These are phyloP conservation scores for Albula glossodonta DNA, from an alignment of 2,113 vertebrate species.

Conservation along the genomic window DNA sequence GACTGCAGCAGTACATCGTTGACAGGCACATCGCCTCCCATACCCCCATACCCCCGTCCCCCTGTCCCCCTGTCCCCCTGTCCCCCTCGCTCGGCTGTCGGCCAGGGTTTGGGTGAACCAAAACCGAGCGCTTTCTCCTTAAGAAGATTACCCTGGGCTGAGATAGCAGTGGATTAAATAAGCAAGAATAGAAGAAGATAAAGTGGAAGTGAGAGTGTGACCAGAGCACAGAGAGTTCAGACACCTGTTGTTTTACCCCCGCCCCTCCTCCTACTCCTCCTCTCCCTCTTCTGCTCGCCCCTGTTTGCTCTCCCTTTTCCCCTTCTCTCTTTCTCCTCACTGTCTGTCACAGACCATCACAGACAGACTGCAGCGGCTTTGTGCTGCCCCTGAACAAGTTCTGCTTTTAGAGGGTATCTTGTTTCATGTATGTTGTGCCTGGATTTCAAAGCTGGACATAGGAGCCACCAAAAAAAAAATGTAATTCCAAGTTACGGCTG, in stretches of 20 bases:
- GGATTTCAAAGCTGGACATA: conserved; percentile 5
- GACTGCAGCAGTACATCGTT: conserved; percentile 64
- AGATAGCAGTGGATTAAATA: conserved; percentile 68
- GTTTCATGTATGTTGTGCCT: conserved; percentile 18
- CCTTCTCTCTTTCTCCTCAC: conserved; percentile 9
- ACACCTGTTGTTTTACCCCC: conserved; percentile 65
- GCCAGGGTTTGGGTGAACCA: conserved; percentile 61
- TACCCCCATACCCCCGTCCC: too few relatives aligned
- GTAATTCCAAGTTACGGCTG: conserved; percentile 12
- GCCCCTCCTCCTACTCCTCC: conserved; percentile 37
- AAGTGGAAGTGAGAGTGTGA: conserved; percentile 67
- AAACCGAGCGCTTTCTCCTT: conserved; percentile 65
- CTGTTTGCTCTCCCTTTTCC: conserved; percentile 37
- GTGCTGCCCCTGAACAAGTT: conserved; percentile 18
- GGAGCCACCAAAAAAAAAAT: not conserved
- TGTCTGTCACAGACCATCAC: not conserved
- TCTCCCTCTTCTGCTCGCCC: conserved; percentile 21
- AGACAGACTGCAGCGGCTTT: not conserved
- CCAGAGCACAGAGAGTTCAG: conserved; percentile 57
- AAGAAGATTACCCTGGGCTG: conserved; percentile 71
- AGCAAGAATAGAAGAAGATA: conserved; percentile 65
- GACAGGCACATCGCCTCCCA: conserved; percentile 61
- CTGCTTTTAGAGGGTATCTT: conserved; percentile 6
- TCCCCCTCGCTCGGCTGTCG: conserved; percentile 38
- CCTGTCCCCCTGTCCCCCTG: not conserved